A percentile compares a stretch with the other conserved stretches of the same genome.
phyloP scores from a whole-genome alignment of 2,888 invertebrate genomes.

The Cepaea hortensis region DNA sequence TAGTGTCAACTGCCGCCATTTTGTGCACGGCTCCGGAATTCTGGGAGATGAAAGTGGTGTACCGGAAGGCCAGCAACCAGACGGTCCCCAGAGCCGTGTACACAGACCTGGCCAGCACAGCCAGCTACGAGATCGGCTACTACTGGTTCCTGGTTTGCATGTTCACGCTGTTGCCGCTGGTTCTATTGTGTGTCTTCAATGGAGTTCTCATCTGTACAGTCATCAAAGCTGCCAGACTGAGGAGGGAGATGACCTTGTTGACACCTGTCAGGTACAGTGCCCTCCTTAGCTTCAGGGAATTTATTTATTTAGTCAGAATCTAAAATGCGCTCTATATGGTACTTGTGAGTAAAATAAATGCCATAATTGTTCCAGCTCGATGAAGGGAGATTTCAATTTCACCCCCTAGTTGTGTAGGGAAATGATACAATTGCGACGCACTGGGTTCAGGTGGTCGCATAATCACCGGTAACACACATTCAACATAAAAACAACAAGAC shows the following conservation, averaged over 20 bases:
- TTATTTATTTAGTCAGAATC: too few relatives aligned
- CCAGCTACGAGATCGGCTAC: conserved; percentile 80
- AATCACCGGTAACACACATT: too few relatives aligned
- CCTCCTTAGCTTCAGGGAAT: too few relatives aligned
- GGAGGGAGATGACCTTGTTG: conserved; percentile 59
- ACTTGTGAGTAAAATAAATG: too few relatives aligned
- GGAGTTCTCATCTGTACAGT: conserved; percentile 83
- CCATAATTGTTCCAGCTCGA: too few relatives aligned
- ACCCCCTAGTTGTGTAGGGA: too few relatives aligned
- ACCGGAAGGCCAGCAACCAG: conserved; percentile 21
- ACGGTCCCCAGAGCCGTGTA: conserved; percentile 50
- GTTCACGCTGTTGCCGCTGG: conserved; percentile 81
- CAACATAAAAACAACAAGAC: too few relatives aligned
- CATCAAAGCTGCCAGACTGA: conserved; percentile 60
- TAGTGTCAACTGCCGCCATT: conserved; percentile 81
- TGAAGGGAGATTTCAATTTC: too few relatives aligned
- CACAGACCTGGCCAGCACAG: conserved; percentile 78
- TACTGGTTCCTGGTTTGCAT: conserved; percentile 79
- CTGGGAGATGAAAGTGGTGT: conserved; percentile 79
- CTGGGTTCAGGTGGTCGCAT: too few relatives aligned
- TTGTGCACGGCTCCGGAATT: conserved; percentile 81
- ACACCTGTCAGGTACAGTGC: conserved; percentile 22
- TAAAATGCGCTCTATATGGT: too few relatives aligned
- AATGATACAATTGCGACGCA: too few relatives aligned
- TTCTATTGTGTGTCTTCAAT: conserved; percentile 84